Evolutionary conservation across 2,113 vertebrate genomes (phyloP).

Genomic region (Sus scrofa): T2T-Sscrofa CM000820.6:102212001-102212500

Average conservation of each 20-base stretch:
- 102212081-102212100: not conserved
- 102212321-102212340: not conserved
- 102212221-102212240: not conserved
- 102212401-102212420: not conserved
- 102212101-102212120: not conserved
- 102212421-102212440: not conserved
- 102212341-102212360: not conserved
- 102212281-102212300: not conserved
- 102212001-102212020: not conserved
- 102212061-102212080: not conserved
- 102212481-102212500: not conserved
- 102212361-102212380: not conserved
- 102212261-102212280: not conserved
- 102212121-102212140: not conserved
- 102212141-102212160: not conserved
- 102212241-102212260: not conserved
- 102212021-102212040: not conserved
- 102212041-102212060: not conserved
- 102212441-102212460: not conserved
- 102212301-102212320: not conserved
- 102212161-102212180: not conserved
- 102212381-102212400: not conserved
- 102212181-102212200: not conserved
- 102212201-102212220: not conserved
- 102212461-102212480: not conserved